A percentile compares a stretch with the other conserved stretches of the same genome.
Conservation (phyloP, 2,888 invertebrate species). For the Drosophila recens region DNA sequence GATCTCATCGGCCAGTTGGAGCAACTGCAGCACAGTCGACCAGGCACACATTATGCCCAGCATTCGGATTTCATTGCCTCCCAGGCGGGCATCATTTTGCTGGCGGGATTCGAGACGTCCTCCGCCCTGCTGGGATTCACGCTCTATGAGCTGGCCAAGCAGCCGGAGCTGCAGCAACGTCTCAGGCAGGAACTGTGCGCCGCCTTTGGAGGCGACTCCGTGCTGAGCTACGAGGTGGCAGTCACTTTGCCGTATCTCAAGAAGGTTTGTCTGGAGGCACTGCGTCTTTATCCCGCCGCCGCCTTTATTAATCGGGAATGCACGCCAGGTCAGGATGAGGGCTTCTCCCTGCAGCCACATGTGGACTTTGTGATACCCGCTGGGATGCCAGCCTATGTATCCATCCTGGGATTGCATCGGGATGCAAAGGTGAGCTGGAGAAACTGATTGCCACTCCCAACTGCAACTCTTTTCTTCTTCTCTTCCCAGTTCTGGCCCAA, state of each 20-base stretch:
- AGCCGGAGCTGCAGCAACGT: slow-evolving; percentile 83
- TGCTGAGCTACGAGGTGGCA: slow-evolving; percentile 83
- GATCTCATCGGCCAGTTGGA: slow-evolving; percentile 86
- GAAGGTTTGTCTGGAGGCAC: slow-evolving; percentile 83
- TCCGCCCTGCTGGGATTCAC: slow-evolving; percentile 85
- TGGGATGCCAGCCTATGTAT: slow-evolving; percentile 83
- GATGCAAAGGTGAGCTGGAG: slow-evolving; percentile 74
- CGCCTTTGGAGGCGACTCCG: slow-evolving; percentile 45
- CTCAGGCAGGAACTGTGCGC: slow-evolving; percentile 83
- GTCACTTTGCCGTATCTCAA: slow-evolving; percentile 84
- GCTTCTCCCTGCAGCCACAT: slow-evolving; percentile 72
- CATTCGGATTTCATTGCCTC: slow-evolving; percentile 79
- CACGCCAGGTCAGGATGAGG: slow-evolving; percentile 51
- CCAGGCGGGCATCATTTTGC: slow-evolving; percentile 82
- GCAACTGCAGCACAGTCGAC: slow-evolving; percentile 72
- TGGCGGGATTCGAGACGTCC: slow-evolving; percentile 83
- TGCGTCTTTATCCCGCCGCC: slow-evolving; percentile 83
- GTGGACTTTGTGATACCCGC: slow-evolving; percentile 74
- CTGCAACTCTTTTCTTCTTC: background rate
- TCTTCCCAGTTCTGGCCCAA: slow-evolving; percentile 79
- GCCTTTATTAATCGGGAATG: slow-evolving; percentile 83
- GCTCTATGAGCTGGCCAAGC: slow-evolving; percentile 84
- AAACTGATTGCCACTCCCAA: background rate
- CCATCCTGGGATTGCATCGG: slow-evolving; percentile 81
- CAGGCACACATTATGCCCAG: slow-evolving; percentile 55